Percentiles rank a stretch among this genome's conserved stretches.
phyloP scores from a whole-genome alignment of 1,140 invertebrate genomes.

The Sminthurides bifidus region DNA sequence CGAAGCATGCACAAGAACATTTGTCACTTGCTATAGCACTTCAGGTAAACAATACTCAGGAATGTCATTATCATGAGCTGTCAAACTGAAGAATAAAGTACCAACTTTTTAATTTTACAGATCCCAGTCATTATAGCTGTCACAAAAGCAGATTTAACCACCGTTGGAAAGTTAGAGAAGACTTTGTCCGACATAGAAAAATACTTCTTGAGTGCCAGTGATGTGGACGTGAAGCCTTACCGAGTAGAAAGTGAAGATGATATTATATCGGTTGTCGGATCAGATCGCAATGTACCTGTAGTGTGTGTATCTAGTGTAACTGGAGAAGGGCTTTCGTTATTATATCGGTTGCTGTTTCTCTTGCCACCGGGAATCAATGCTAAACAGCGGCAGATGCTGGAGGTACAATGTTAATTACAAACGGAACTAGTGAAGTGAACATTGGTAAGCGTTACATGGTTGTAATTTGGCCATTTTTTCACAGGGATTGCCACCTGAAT shows the following conservation, averaged over 20 bases:
- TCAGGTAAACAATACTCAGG: constrained; percentile 43
- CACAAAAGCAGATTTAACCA: constrained; percentile 70
- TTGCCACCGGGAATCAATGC: constrained; percentile 55
- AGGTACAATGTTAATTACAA: no score
- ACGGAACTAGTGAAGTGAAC: no score
- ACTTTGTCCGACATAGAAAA: constrained; percentile 49
- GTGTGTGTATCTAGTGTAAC: constrained; percentile 92
- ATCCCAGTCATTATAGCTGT: constrained; percentile 75
- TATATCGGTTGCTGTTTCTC: constrained; percentile 66
- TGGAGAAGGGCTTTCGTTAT: constrained; percentile 64
- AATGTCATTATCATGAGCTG: background rate
- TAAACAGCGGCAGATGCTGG: constrained; percentile 57
- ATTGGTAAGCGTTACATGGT: no score
- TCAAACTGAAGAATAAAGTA: background rate
- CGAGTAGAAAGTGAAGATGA: constrained; percentile 56
- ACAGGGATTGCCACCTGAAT: constrained; percentile 57
- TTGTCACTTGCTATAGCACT: constrained; percentile 68
- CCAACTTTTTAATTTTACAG: constrained; percentile 4
- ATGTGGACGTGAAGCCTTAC: constrained; percentile 35
- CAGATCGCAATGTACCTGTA: constrained; percentile 57
- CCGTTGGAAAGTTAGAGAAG: constrained; percentile 39
- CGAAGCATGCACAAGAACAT: constrained; percentile 67
- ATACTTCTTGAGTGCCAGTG: constrained; percentile 1
- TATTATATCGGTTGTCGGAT: constrained; percentile 53
- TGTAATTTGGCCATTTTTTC: no score